These are phyloP conservation scores for Metacarcinus magister DNA, from an alignment of 2,888 invertebrate genomes.

Conservation along the genomic window DNA sequence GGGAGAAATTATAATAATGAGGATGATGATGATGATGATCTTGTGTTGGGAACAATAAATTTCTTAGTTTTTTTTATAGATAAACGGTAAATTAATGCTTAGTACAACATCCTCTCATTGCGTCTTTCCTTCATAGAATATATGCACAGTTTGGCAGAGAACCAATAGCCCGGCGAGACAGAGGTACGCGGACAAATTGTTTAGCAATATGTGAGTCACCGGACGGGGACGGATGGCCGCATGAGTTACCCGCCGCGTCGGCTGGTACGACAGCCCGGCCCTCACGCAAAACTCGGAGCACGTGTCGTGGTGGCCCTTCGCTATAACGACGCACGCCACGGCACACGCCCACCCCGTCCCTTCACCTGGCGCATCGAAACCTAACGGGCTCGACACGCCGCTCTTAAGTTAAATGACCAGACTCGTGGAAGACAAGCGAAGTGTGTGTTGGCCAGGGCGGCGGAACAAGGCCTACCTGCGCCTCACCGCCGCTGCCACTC, in stretches of 20 bases:
- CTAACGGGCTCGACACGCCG: slow-evolving; percentile 38
- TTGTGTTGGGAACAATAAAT: neutral
- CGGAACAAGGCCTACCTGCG: slow-evolving; percentile 30
- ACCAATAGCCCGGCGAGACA: neutral
- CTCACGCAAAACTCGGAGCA: neutral
- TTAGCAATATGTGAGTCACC: slow-evolving; percentile 18
- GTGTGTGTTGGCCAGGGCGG: neutral
- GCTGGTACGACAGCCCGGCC: neutral
- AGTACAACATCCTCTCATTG: neutral
- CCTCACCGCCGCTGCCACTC: neutral
- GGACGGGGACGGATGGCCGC: slow-evolving; percentile 9
- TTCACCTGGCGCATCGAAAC: neutral
- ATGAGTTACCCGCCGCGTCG: slow-evolving; percentile 34
- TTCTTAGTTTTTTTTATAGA: neutral
- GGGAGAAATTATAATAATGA: neutral
- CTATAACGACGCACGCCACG: slow-evolving; percentile 43
- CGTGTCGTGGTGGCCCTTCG: neutral
- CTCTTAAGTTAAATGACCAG: slow-evolving; percentile 55
- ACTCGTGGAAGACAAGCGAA: neutral
- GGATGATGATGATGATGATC: too few species aligned
- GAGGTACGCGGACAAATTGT: slow-evolving; percentile 27
- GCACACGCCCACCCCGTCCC: slow-evolving; percentile 21
- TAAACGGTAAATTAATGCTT: neutral
- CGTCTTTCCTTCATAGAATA: neutral
- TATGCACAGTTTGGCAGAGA: neutral